These are phyloP conservation scores for Periphyllus acericola DNA, from an alignment of 2,888 invertebrate genomes.

Conservation along the genomic window DNA sequence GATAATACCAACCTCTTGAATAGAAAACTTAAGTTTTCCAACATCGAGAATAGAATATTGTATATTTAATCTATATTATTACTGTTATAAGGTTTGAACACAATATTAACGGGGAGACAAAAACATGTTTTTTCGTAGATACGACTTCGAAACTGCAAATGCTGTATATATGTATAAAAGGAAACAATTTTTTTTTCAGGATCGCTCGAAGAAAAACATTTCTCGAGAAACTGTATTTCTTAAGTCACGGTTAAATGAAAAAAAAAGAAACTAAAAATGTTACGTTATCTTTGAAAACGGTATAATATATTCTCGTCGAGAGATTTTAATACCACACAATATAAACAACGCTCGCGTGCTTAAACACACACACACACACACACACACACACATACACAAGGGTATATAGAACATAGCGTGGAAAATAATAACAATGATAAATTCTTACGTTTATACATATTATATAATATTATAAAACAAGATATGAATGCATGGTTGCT, in stretches of 20 bases:
- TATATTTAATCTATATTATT: too few species aligned
- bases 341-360: background rate
- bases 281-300: background rate
- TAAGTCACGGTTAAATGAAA: background rate
- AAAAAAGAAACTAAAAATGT: background rate
- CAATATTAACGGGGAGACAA: too few species aligned
- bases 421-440: conserved; percentile 6
- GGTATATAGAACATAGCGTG: background rate
- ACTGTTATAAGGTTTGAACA: too few species aligned
- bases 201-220: background rate
- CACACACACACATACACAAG: background rate
- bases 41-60: too few species aligned
- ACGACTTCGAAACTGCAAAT: too few species aligned
- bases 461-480: background rate
- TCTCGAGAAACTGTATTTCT: background rate
- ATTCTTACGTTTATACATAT: background rate
- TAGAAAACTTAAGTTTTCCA: too few species aligned
- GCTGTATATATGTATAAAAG: too few species aligned
- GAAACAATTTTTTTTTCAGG: background rate
- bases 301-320: background rate
- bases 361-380: background rate
- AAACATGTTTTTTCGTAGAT: too few species aligned
- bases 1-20: too few species aligned
- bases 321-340: background rate
- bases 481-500: background rate